Percentiles rank a stretch among this genome's conserved stretches.
phyloP scores from a whole-genome alignment of 2,797 vertebrate genomes.

The Percopsis omiscomaycus region DNA sequence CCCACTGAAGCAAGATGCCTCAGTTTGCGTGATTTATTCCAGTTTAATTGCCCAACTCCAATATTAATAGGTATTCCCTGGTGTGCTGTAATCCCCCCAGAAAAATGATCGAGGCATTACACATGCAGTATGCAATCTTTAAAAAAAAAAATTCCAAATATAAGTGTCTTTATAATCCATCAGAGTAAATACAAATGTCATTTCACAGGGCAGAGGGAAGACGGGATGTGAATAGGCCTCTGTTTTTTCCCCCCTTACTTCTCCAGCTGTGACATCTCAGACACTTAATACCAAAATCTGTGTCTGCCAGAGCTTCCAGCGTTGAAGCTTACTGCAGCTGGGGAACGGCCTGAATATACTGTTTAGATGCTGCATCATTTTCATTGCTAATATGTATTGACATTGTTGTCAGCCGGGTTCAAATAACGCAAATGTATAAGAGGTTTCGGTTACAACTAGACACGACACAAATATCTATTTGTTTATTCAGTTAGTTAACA shows the following conservation, averaged over 20 bases:
- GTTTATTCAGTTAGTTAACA: too few relatives aligned
- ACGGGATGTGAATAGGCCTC: conserved; percentile 11
- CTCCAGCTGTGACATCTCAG: conserved; percentile 29
- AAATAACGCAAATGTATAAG: too few relatives aligned
- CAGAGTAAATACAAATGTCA: conserved; percentile 44
- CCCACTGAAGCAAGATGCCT: conserved; percentile 21
- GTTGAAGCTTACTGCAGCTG: conserved; percentile 12
- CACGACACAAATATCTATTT: too few relatives aligned
- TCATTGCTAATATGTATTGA: too few relatives aligned
- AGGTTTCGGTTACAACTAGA: too few relatives aligned
- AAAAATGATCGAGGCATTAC: conserved; percentile 30
- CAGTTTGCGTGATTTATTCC: conserved; percentile 41
- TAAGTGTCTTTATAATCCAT: conserved; percentile 47
- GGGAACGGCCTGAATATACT: background rate
- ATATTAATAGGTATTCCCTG: conserved; percentile 45
- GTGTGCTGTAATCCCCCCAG: conserved; percentile 32
- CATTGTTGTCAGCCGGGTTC: too few relatives aligned
- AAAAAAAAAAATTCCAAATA: conserved; percentile 10
- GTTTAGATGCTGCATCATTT: too few relatives aligned
- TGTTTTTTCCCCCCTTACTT: conserved; percentile 26
- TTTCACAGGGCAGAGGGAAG: conserved; percentile 30
- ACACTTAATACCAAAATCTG: conserved; percentile 26
- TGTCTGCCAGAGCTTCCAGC: conserved; percentile 19
- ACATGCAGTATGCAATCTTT: conserved; percentile 30
- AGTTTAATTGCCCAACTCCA: conserved; percentile 45